Evolutionary conservation across 2,113 vertebrate genomes (phyloP), one percentile per base, ranked within the genome.

Genomic region (Lophura nycthemera): DNA sequence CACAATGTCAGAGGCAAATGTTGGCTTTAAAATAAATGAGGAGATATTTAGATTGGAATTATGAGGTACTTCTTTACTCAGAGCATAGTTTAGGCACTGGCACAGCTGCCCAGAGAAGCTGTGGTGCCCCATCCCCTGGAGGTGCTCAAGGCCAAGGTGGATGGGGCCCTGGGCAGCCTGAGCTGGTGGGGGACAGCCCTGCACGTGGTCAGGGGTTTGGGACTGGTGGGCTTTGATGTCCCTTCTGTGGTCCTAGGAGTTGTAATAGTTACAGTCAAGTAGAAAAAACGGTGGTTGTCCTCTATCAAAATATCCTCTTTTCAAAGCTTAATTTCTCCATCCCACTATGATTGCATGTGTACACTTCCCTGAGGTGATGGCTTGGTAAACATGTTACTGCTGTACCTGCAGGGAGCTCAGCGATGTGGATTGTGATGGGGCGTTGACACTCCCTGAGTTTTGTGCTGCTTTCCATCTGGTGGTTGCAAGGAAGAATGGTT

Each of bases 391-490:
- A 0, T 4, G 52, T 77, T 30, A n/a, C 61, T 87, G 36, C 71
- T 13, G 18, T 91, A 25, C 85, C 16, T 17, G 8, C 74, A 99
- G 99, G 99, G 99, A 99, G 90, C 96, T 99, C 88, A 99, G 99
- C 13, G 99, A 99, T 4, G 98, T 99, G 83, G 99, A 99, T 32
- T 98, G 98, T 3, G 99, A 99, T 1, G 99, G 99, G 86, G 99
- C 99, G 0, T 97, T 99, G 97, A 99, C 98, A 0, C 98, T 99
- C 63, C 78, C 98, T 0, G 99, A 99, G 96, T 99, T 99, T 82
- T 99, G 99, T 97, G 98, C 98, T 0, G 99, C 99, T 6, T 99
- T 99, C 96, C 99, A 99, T 95, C 97, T 99, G 30, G 98, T 99
- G 40, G 99, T 99, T 96, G 99, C 99, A 0, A 98, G 99, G 40